Evolutionary conservation across 1,140 invertebrate species (phyloP).

Genomic region (Cyphomyrmex costatus): DNA sequence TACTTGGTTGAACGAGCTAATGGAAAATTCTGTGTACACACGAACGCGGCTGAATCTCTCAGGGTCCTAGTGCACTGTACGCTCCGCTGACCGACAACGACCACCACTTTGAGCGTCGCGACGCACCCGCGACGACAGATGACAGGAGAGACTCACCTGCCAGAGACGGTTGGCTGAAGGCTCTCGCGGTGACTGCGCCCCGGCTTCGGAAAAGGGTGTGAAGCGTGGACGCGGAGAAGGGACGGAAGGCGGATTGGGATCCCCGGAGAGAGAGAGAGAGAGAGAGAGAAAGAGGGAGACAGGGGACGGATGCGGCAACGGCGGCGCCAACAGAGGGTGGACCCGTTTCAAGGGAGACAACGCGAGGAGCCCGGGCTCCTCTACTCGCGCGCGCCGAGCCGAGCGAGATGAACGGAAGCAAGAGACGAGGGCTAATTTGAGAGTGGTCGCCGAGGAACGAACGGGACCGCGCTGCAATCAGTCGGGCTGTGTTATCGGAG

Average conservation of each 20-base stretch:
- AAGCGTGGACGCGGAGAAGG: constrained; percentile 74
- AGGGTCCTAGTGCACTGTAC: constrained; percentile 69
- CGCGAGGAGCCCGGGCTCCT: constrained; percentile 27
- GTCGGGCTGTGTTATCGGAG: constrained; percentile 79
- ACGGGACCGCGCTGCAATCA: constrained; percentile 61
- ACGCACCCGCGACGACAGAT: constrained; percentile 53
- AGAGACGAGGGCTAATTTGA: constrained; percentile 56
- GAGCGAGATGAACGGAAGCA: constrained; percentile 45
- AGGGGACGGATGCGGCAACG: constrained; percentile 41
- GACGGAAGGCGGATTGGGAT: constrained; percentile 66
- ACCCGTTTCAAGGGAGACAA: constrained; percentile 56
- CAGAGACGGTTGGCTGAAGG: constrained; percentile 75
- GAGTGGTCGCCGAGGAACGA: constrained; percentile 51
- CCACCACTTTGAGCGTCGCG: constrained; percentile 58
- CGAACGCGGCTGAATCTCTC: constrained; percentile 67
- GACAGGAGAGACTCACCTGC: constrained; percentile 73
- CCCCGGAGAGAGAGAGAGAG: constrained; percentile 44
- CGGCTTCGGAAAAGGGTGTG: constrained; percentile 77
- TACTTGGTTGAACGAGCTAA: constrained; percentile 78
- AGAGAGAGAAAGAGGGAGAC: constrained; percentile 41
- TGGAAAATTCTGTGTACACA: constrained; percentile 72
- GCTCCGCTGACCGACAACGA: constrained; percentile 66
- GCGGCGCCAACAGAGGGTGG: constrained; percentile 35
- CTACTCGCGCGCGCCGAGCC: constrained; percentile 23
- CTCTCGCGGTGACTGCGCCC: constrained; percentile 80